Base-by-base conservation (phyloP, 2,113 vertebrate species). In the Halcyon malimbica region DNA sequence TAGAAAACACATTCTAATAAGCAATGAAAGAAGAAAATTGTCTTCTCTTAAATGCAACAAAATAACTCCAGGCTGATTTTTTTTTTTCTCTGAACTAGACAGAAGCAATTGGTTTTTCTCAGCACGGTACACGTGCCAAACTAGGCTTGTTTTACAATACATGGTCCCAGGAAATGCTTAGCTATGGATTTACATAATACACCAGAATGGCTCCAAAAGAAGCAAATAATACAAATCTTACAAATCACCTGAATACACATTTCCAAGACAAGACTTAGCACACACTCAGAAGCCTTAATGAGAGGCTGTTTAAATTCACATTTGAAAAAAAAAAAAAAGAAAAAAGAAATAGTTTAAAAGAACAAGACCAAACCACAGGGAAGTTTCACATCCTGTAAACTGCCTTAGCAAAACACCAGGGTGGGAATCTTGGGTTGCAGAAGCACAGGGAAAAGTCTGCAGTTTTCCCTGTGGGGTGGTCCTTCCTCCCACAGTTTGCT, bases 151-250 rank as follows among this genome's bases (percentile, higher is more conserved):
- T 96, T 48, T 69, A 89, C 90, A 94, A 69, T 89, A 94, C 93
- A 87, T 78, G 80, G 35, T 93, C 96, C 70, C 94, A 95, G 92
- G 90, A 96, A 96, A 96, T 79, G 86, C 73, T 94, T 88, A 75
- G 76, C 75, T 94, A 88, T 93, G 95, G 89, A 96, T 96, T 96
- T 97, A 95, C 90, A 92, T 87, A 89, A 93, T 76, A 89, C 48
- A 92, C 65, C 48, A 95, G 94, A 91, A 95, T 29, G 96, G 86
- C 95, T 96, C 96, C 95, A 92, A 82, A 95, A 96, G 77, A 95
- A 93, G 80, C 92, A 97, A 96, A 96, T 95, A 95, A 95, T 87
- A 96, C 94, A 96, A 96, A 97, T 95, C 96, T 95, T 89, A 87
- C 53, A 93, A 91, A 94, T 57, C 77, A 95, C 94, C 92, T 93